Base-by-base conservation (phyloP, 2,888 invertebrate species). In the Nomada lathburiana region DNA sequence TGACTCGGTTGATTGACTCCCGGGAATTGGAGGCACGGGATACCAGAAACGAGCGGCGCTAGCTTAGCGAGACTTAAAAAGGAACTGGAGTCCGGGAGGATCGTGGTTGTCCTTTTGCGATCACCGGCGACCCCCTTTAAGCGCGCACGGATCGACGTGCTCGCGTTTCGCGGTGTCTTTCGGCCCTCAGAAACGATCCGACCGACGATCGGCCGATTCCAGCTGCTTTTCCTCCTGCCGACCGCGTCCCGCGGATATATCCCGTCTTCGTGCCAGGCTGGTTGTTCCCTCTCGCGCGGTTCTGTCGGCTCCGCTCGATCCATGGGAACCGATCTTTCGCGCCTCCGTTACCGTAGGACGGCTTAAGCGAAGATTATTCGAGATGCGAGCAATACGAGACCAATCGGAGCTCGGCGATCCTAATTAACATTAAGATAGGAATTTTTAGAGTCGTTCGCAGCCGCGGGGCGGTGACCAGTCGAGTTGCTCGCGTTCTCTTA, bases 1-100 rank as follows among this genome's bases (percentile, higher is more conserved):
- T 76, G 84, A 78, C 74, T 85, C 82, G 85, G 75, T 89, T 83
- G 86, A 88, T 89, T 81, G 89, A 87, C 83, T 89, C 84, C 85
- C 81, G 75, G 85, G 86, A 89, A 85, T 89, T 80, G 86, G 80
- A 86, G 85, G 82, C 84, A 85, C 71, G 82, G 78, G 78, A 86
- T 82, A 80, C 80, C 82, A 85, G 86, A 85, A 89, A 86, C 82
- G 81, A 82, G 85, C 71, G 83, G 67, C 80, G 80, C 82, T 84
- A 86, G 85, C 85, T 86, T 85, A 85, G 81, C 78, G 80, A 87
- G 75, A 80, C 71, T 87, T 84, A 80, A 88, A 88, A 88, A 82
- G 83, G 73, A 85, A 83, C 78, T 78, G 83, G 65, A 82, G 84
- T 65, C 71, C 59, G 55, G n/a, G n/a, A 81, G 73, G 23, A 73